Base-by-base conservation (phyloP, 2,113 vertebrate species). In the Mungos mungo region DNA sequence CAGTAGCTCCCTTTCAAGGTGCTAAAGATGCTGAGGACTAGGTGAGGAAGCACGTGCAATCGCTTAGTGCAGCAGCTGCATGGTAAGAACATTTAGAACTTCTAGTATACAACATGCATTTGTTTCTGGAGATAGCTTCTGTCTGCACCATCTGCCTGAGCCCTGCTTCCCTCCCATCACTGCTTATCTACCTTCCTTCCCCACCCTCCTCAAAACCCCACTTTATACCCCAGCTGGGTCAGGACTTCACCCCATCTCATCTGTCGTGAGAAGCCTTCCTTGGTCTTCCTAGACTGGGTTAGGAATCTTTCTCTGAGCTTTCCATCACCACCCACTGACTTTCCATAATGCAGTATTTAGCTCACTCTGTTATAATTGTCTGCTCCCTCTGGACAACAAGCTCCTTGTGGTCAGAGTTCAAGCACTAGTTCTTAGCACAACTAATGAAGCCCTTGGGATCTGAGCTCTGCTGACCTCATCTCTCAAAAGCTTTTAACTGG, bases 331-430 rank as follows among this genome's bases (percentile, higher is more conserved):
- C 19, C 1, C 38, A 13, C 50, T 81, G n/a, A 88, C 38, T 74
- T 15, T 19, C 35, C 3, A 4, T 4, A 3, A 29, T 12, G 33
- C 14, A 21, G 18, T 4, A 29, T 68, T 79, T 57, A 18, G 27
- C 27, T 80, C 27, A 79, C 11, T 95, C 50, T 21, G 7, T 69
- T 89, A 18, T 33, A 57, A 65, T 31, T 45, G 8, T 29, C 25
- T 93, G 63, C 12, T 14, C n/a, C 12, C 79, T 86, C n/a, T 77
- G 18, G 41, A 33, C 8, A 18, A 79, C 10, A 69, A 83, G 11
- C 35, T 96, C 33, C 79, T 57, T 50, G 16, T 83, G 47, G 41
- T 19, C 50, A 95, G 79, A 85, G 29, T 45, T 92, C 50, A 82
- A 60, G n/a, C 31, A 16, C 85, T 80, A 54, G 21, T 92, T 79